Evolutionary conservation across 1,140 invertebrate genomes (phyloP).

Genomic region (Diabrotica undecimpunctata): DNA sequence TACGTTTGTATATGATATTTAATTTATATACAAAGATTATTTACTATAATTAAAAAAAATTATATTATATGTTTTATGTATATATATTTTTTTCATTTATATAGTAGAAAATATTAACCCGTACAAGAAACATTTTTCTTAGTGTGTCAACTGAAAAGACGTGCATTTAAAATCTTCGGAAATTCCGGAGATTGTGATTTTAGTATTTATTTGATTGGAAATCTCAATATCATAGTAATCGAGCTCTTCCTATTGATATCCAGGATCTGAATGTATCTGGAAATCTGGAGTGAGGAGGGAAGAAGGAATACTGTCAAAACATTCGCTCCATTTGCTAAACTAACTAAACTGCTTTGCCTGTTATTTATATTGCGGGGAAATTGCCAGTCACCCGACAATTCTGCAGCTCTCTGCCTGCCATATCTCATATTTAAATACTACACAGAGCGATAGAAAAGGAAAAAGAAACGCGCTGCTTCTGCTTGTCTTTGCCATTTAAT

Average conservation of each 20-base stretch:
- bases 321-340: conserved; percentile 50
- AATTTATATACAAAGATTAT: too few relatives aligned
- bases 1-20: too few relatives aligned
- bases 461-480: not conserved
- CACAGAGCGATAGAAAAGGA: not conserved
- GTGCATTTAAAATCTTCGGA: too few relatives aligned
- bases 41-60: too few relatives aligned
- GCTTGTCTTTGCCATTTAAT: conserved; percentile 13
- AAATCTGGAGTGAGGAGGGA: conserved; percentile 25
- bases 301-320: conserved; percentile 44
- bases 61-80: too few relatives aligned
- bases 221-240: conserved; percentile 30
- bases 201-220: conserved; percentile 20
- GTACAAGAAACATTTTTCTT: too few relatives aligned
- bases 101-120: too few relatives aligned
- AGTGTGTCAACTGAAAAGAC: too few relatives aligned
- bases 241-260: conserved; percentile 29
- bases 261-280: conserved; percentile 7
- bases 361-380: conserved; percentile 46
- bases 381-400: conserved; percentile 20
- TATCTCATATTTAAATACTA: conserved; percentile 39
- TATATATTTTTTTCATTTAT: too few relatives aligned
- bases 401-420: conserved; percentile 21
- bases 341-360: conserved; percentile 50
- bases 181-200: conserved; percentile 7